phyloP scores from a whole-genome alignment of 1,140 invertebrate genomes.

The Bicyclus anynana region DNA sequence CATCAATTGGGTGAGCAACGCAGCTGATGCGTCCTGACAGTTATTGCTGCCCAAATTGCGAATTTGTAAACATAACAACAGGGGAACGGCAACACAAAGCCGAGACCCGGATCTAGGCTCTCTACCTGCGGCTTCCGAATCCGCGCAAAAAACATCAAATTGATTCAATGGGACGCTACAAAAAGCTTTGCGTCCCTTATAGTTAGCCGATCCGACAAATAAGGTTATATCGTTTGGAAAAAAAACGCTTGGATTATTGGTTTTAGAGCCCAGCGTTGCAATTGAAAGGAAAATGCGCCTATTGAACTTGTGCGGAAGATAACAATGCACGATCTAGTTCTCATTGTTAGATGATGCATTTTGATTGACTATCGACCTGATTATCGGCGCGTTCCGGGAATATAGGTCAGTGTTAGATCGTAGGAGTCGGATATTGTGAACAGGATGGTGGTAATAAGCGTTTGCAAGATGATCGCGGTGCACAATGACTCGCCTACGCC shows the following conservation, averaged over 20 bases:
- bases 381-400: constrained; percentile 48
- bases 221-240: constrained; percentile 69
- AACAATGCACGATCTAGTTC: constrained; percentile 28
- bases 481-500: constrained; percentile 33
- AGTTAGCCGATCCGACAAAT: constrained; percentile 62
- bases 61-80: constrained; percentile 71
- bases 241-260: constrained; percentile 58
- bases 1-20: constrained; percentile 51
- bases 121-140: constrained; percentile 75
- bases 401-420: constrained; percentile 63
- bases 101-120: constrained; percentile 64
- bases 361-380: constrained; percentile 60
- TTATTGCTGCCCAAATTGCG: constrained; percentile 65
- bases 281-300: constrained; percentile 25
- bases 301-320: constrained; percentile 26
- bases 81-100: constrained; percentile 54
- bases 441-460: constrained; percentile 58
- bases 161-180: constrained; percentile 56
- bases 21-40: constrained; percentile 67
- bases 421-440: constrained; percentile 43
- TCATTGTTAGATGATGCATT: constrained; percentile 30
- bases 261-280: constrained; percentile 43
- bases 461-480: constrained; percentile 29
- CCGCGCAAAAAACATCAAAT: constrained; percentile 63
- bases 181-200: constrained; percentile 41